Evolutionary conservation across 2,113 vertebrate genomes (phyloP).

Genomic region (Eupsittula cactorum): DNA sequence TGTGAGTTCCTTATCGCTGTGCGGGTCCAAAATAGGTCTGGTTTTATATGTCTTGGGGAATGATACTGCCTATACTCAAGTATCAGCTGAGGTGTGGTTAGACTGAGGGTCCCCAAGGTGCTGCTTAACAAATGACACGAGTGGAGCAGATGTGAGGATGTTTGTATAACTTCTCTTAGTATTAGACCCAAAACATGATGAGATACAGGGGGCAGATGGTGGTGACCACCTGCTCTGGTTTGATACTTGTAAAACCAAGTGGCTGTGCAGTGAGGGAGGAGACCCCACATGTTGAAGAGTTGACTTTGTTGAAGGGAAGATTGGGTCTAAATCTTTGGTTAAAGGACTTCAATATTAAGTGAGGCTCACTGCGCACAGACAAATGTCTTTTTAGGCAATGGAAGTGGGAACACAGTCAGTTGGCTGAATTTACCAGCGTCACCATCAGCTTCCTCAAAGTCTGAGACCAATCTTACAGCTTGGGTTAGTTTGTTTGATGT

Average conservation of each 20-base stretch:
- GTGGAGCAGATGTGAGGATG: not conserved
- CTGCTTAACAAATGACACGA: not conserved
- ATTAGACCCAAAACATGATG: not conserved
- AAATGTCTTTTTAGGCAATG: not conserved
- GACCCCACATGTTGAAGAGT: not conserved
- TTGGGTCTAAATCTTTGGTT: not conserved
- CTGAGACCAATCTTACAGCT: not conserved
- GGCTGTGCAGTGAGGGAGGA: not conserved
- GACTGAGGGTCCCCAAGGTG: not conserved
- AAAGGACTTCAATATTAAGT: not conserved
- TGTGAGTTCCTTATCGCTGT: not conserved
- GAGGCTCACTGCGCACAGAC: not conserved
- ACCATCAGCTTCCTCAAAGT: not conserved
- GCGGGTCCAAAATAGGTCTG: not conserved
- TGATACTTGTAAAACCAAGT: not conserved
- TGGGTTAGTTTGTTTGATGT: not conserved
- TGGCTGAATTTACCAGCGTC: not conserved
- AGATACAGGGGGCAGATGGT: not conserved
- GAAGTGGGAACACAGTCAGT: not conserved
- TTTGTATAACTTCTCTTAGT: not conserved
- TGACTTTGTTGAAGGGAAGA: not conserved
- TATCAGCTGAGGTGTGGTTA: not conserved
- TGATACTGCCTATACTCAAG: not conserved
- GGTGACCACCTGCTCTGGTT: not conserved
- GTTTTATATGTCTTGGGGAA: not conserved